Conservation (phyloP, 2,113 vertebrate species). For the Prochilodus magdalenae region DNA sequence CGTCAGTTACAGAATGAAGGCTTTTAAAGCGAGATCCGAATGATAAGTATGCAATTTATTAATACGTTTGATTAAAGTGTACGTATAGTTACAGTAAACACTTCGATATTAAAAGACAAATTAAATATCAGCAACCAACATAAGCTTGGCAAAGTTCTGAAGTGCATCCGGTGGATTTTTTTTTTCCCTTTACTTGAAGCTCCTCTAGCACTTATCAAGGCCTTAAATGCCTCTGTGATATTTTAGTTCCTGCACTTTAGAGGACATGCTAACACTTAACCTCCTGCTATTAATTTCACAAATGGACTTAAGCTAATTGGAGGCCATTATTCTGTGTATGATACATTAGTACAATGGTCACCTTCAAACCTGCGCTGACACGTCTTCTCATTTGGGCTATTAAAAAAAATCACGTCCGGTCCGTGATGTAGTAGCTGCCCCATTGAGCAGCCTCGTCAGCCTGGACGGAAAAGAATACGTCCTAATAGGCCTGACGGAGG, state of each 20-base stretch:
- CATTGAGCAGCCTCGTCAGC: conserved; percentile 2
- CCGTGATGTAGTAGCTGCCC: conserved; percentile 23
- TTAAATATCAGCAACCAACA: background rate
- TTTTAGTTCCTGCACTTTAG: conserved; percentile 42
- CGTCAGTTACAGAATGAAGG: too few species aligned
- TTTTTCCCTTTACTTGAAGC: background rate
- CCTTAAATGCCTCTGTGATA: conserved; percentile 14
- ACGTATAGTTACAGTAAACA: background rate
- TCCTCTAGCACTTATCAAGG: background rate
- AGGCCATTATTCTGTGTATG: conserved; percentile 71
- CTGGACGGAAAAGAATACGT: background rate
- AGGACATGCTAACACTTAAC: conserved; percentile 69
- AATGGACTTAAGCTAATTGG: conserved; percentile 75
- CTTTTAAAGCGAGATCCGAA: too few species aligned
- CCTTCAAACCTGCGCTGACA: conserved; percentile 58
- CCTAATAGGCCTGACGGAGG: background rate
- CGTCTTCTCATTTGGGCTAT: conserved; percentile 41
- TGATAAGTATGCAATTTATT: too few species aligned
- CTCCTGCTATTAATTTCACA: conserved; percentile 72
- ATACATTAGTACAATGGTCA: conserved; percentile 66
- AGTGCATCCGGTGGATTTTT: background rate
- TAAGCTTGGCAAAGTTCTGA: background rate
- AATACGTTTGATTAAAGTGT: too few species aligned
- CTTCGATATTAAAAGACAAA: background rate
- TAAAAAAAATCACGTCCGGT: conserved; percentile 30